Conservation (phyloP, 2,113 vertebrate genomes). For the Leptodactylus fuscus region DNA sequence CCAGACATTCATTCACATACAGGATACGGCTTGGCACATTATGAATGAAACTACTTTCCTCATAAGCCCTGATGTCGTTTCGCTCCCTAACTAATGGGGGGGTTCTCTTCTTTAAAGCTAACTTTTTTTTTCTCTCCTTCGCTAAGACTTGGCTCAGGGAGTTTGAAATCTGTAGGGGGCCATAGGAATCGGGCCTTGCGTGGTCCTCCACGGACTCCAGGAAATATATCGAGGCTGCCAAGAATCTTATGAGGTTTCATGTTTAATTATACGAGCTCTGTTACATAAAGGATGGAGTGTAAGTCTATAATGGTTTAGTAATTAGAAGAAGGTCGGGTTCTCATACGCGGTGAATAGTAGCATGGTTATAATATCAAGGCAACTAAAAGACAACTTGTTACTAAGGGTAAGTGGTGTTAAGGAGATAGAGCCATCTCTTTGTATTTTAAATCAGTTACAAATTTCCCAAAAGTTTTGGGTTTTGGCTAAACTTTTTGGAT, state of each 20-base stretch:
- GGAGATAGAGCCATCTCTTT: too few species aligned
- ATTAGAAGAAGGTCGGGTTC: conserved; percentile 10
- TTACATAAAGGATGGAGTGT: conserved; percentile 24
- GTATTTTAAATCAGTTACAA: too few species aligned
- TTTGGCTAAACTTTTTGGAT: too few species aligned
- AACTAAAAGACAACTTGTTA: background rate
- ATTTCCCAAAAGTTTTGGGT: too few species aligned
- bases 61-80: conserved; percentile 12
- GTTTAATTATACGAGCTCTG: conserved; percentile 35
- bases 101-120: conserved; percentile 20
- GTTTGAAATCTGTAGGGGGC: conserved; percentile 34
- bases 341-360: background rate
- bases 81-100: background rate
- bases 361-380: background rate
- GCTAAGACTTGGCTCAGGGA: conserved; percentile 37
- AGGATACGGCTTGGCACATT: conserved; percentile 34
- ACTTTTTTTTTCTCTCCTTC: background rate
- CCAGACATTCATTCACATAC: conserved; percentile 36
- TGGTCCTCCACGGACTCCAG: conserved; percentile 5
- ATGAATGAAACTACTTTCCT: conserved; percentile 39
- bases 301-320: conserved; percentile 7
- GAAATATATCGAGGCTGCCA: conserved; percentile 25
- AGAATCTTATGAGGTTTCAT: conserved; percentile 18
- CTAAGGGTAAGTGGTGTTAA: too few species aligned
- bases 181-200: background rate